Percentiles rank a stretch among this genome's conserved stretches.
phyloP scores from a whole-genome alignment of 2,888 invertebrate species.

The Cryptosula pallasiana region DNA sequence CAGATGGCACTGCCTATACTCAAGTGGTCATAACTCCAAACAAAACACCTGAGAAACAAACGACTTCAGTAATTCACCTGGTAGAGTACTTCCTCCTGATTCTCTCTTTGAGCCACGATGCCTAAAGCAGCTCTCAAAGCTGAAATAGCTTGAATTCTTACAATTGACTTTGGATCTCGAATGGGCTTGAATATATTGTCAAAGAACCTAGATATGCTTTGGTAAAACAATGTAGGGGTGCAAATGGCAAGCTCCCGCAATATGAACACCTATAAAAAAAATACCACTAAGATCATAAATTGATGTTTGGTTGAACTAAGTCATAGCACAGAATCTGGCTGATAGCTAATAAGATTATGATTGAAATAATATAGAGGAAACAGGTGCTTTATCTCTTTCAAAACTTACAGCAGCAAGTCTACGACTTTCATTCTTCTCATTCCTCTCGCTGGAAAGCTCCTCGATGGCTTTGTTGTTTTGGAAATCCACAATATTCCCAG shows the following conservation, averaged over 20 bases:
- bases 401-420: constrained; percentile 76
- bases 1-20: too few relatives aligned
- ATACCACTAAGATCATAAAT: not conserved
- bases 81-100: constrained; percentile 79
- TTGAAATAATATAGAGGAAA: constrained; percentile 6
- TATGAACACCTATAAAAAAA: constrained; percentile 63
- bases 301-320: not conserved
- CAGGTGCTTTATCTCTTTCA: too few relatives aligned
- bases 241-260: constrained; percentile 87
- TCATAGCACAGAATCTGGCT: not conserved
- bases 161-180: constrained; percentile 81
- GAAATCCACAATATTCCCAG: constrained; percentile 69
- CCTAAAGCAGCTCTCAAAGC: constrained; percentile 90
- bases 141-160: constrained; percentile 86
- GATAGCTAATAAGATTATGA: not conserved
- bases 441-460: constrained; percentile 80
- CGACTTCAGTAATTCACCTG: too few relatives aligned
- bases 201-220: constrained; percentile 61
- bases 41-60: too few relatives aligned
- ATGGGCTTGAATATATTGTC: constrained; percentile 87
- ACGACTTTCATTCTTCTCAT: constrained; percentile 86
- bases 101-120: constrained; percentile 91
- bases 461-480: constrained; percentile 93
- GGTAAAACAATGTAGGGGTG: constrained; percentile 90
- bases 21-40: too few relatives aligned